Evolutionary conservation across 2,797 vertebrate genomes (phyloP).

Genomic region (Siniperca scherzeri): DNA sequence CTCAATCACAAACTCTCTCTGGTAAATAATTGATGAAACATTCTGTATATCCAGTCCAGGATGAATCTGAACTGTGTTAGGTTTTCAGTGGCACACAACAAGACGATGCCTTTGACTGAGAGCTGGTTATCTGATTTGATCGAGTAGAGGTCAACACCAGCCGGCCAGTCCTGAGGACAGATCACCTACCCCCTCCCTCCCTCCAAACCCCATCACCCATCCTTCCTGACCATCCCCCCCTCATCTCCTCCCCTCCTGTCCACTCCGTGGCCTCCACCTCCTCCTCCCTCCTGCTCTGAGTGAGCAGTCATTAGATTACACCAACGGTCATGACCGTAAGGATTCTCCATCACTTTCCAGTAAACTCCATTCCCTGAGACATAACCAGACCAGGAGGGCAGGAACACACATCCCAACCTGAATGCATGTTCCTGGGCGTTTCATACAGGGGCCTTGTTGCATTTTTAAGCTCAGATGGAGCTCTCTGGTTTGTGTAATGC

Average conservation of each 20-base stretch:
- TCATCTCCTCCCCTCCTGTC: slow-evolving; percentile 47
- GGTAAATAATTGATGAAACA: slow-evolving; percentile 56
- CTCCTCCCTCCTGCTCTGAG: slow-evolving; percentile 70
- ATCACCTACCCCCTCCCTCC: slow-evolving; percentile 43
- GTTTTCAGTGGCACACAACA: slow-evolving; percentile 60
- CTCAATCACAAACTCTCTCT: slow-evolving; percentile 35
- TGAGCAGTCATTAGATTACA: slow-evolving; percentile 87
- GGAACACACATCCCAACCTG: slow-evolving; percentile 30
- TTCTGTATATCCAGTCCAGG: slow-evolving; percentile 19
- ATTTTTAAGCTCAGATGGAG: slow-evolving; percentile 27
- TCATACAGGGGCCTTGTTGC: slow-evolving; percentile 14
- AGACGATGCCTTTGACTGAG: slow-evolving; percentile 74
- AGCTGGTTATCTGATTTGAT: slow-evolving; percentile 80
- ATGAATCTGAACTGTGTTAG: slow-evolving; percentile 45
- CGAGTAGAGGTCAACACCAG: slow-evolving; percentile 80
- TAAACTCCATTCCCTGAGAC: slow-evolving; percentile 82
- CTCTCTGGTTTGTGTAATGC: slow-evolving; percentile 13
- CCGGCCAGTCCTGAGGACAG: slow-evolving; percentile 71
- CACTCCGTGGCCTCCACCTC: slow-evolving; percentile 54
- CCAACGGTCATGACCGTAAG: slow-evolving; percentile 83
- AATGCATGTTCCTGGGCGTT: slow-evolving; percentile 10
- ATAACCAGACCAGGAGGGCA: slow-evolving; percentile 58
- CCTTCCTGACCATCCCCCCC: slow-evolving; percentile 63
- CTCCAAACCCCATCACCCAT: slow-evolving; percentile 64
- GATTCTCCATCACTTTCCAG: slow-evolving; percentile 86